A percentile compares a stretch with the other conserved stretches of the same genome.
phyloP scores from a whole-genome alignment of 2,113 vertebrate species.

The Sapayoa aenigma region DNA sequence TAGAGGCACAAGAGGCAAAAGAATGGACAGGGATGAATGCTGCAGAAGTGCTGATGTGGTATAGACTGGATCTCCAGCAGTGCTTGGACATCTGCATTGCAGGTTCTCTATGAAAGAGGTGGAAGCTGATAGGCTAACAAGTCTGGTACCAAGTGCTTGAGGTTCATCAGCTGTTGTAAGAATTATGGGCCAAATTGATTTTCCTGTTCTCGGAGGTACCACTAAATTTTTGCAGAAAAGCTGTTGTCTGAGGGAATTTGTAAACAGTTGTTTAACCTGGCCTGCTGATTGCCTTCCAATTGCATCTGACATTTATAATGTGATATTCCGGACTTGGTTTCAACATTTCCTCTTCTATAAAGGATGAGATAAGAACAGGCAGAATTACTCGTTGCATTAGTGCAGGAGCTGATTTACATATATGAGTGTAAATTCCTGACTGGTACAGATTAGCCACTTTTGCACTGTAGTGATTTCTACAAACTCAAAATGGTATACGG shows the following conservation, averaged over 20 bases:
- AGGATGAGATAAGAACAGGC: not conserved
- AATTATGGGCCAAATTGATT: not conserved
- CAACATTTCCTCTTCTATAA: not conserved
- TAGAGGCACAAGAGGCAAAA: not conserved
- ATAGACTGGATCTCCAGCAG: not conserved
- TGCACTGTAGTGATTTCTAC: not conserved
- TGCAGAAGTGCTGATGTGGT: not conserved
- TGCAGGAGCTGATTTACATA: not conserved
- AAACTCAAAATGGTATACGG: not conserved
- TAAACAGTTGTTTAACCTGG: not conserved
- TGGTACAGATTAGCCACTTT: not conserved
- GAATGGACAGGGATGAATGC: fast-evolving
- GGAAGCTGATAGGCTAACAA: not conserved
- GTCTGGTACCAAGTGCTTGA: not conserved
- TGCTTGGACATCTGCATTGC: not conserved
- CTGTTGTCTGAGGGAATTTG: not conserved
- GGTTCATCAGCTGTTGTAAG: not conserved
- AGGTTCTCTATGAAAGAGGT: not conserved
- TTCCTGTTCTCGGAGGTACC: not conserved
- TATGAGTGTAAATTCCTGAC: not conserved
- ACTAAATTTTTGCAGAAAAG: not conserved
- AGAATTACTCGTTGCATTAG: not conserved
- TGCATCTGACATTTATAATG: not conserved
- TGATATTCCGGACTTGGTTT: not conserved
- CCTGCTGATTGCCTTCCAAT: not conserved